A percentile compares a stretch with the other conserved stretches of the same genome.
These are phyloP conservation scores for Drosophila trichaetosa DNA, from an alignment of 2,888 invertebrate genomes.

Conservation along the genomic window DNA sequence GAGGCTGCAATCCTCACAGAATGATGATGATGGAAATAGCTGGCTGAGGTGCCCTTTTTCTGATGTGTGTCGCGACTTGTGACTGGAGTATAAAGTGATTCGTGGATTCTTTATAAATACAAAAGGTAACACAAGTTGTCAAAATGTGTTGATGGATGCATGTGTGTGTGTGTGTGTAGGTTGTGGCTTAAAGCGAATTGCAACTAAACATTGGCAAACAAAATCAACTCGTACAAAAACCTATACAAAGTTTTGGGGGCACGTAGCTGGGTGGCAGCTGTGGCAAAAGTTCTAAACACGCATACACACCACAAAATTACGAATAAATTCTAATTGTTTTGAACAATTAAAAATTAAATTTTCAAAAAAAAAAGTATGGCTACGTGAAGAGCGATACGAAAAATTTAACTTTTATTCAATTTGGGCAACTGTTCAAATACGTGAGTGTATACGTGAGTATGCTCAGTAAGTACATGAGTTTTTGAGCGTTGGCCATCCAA, in stretches of 20 bases:
- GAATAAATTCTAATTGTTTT: constrained; percentile 80
- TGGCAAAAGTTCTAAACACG: constrained; percentile 44
- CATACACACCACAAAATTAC: constrained; percentile 58
- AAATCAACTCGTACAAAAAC: constrained; percentile 9
- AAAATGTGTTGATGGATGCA: constrained; percentile 45
- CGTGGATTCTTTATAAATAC: constrained; percentile 7
- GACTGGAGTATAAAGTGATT: constrained; percentile 22
- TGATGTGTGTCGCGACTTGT: constrained; percentile 25
- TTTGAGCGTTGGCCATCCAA: constrained; percentile 23
- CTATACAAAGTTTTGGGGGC: constrained; percentile 49
- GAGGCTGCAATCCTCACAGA: constrained; percentile 6
- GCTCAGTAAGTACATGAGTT: constrained; percentile 19
- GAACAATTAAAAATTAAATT: constrained; percentile 78
- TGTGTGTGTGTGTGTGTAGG: constrained; percentile 3
- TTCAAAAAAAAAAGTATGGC: neutral
- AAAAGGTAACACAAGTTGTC: constrained; percentile 10
- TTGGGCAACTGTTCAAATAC: constrained; percentile 65
- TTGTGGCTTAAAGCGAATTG: constrained; percentile 36
- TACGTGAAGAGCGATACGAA: constrained; percentile 20
- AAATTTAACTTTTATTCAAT: constrained; percentile 66
- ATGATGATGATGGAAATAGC: constrained; percentile 23
- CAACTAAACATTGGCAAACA: constrained; percentile 36
- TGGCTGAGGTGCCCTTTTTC: constrained; percentile 16
- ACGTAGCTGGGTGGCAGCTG: constrained; percentile 64
- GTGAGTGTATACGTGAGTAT: constrained; percentile 45